Evolutionary conservation across 2,888 invertebrate genomes (phyloP).

Genomic region (Cyclophora albipunctata): DNA sequence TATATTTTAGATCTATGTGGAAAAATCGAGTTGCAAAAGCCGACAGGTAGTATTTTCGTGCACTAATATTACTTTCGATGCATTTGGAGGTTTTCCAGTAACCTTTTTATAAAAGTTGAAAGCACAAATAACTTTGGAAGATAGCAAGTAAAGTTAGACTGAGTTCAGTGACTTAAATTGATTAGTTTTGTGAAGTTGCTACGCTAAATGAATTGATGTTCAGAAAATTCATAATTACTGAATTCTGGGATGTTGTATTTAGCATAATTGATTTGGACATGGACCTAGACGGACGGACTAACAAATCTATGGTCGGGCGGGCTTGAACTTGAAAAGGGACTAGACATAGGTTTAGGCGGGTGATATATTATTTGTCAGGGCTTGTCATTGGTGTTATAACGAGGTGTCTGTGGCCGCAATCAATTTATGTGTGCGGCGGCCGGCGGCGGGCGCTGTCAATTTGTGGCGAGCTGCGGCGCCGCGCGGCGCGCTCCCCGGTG

Average conservation of each 20-base stretch:
- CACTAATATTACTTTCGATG: slow-evolving; percentile 20
- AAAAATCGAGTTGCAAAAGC: slow-evolving; percentile 12
- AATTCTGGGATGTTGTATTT: neutral
- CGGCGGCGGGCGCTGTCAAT: slow-evolving; percentile 55
- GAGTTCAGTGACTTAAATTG: slow-evolving; percentile 13
- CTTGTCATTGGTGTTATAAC: slow-evolving; percentile 44
- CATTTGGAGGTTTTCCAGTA: slow-evolving; percentile 26
- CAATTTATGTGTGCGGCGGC: slow-evolving; percentile 36
- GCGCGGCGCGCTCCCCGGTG: slow-evolving; percentile 37
- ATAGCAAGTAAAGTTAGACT: slow-evolving; percentile 14
- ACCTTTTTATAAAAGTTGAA: slow-evolving; percentile 17
- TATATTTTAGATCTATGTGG: slow-evolving; percentile 5
- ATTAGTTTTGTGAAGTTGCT: slow-evolving; percentile 13
- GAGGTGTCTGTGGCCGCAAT: slow-evolving; percentile 53
- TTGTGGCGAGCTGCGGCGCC: slow-evolving; percentile 32
- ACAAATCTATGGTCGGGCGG: neutral
- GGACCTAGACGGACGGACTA: too few relatives aligned
- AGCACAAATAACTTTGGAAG: slow-evolving; percentile 21
- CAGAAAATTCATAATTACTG: too few relatives aligned
- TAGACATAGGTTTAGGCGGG: slow-evolving; percentile 20
- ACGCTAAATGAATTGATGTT: too few relatives aligned
- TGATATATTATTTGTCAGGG: slow-evolving; percentile 27
- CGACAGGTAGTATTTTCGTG: slow-evolving; percentile 5
- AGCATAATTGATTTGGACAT: neutral
- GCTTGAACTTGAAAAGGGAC: slow-evolving; percentile 13